Evolutionary conservation across 2,888 invertebrate species (phyloP).

Genomic region (Sycophila texana): DNA sequence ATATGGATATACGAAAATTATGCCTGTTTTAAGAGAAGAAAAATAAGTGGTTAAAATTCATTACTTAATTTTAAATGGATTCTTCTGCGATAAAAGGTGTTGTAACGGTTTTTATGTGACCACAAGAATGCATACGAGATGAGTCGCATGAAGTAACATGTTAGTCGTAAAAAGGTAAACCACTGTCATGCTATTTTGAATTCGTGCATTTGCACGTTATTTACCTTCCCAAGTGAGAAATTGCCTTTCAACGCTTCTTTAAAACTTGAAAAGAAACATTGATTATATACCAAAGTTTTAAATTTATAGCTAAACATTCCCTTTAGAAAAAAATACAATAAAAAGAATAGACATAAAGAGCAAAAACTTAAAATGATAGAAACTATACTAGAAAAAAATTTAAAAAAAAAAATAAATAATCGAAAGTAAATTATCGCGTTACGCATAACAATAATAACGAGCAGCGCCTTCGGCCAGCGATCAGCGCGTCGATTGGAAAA

Average conservation of each 20-base stretch:
- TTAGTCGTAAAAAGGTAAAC: background rate
- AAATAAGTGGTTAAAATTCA: background rate
- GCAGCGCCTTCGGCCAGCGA: slow-evolving; percentile 30
- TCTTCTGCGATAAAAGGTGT: background rate
- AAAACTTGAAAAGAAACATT: too few relatives aligned
- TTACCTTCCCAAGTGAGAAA: slow-evolving; percentile 27
- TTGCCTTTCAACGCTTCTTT: slow-evolving; percentile 14
- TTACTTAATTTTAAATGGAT: background rate
- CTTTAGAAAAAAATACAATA: background rate
- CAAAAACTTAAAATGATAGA: background rate
- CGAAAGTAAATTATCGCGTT: slow-evolving; percentile 10
- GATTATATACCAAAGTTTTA: too few relatives aligned
- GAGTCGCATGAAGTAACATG: slow-evolving; percentile 5
- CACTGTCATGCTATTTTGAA: slow-evolving; percentile 13
- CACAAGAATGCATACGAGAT: background rate
- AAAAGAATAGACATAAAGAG: background rate
- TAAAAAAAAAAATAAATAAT: slow-evolving; percentile 32
- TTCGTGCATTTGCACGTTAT: slow-evolving; percentile 6
- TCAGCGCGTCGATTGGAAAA: slow-evolving; percentile 29
- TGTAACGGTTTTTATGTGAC: background rate
- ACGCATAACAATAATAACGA: background rate
- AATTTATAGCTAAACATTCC: too few relatives aligned
- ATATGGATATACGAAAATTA: too few relatives aligned
- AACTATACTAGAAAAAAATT: background rate
- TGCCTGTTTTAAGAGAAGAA: background rate